Conservation (phyloP, 2,797 vertebrate genomes). For the Ataeniobius toweri region DNA sequence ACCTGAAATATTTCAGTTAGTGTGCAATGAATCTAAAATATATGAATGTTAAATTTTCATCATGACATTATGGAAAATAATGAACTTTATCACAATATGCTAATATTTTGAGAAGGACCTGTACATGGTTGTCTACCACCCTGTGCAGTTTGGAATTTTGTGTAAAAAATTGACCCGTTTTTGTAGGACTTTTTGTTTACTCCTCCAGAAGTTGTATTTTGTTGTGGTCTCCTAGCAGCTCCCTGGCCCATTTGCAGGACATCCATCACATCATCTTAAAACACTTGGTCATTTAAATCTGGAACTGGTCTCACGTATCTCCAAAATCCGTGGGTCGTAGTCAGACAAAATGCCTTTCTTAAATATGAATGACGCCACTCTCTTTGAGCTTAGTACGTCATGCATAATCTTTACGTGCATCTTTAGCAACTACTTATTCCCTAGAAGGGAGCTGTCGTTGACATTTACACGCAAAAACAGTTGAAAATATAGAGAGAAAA, state of each 20-base stretch:
- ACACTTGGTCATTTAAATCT: constrained; percentile 5
- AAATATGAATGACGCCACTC: neutral
- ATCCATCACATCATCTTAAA: neutral
- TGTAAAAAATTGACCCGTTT: neutral
- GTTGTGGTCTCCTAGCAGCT: neutral
- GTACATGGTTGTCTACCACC: neutral
- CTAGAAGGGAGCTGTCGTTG: neutral
- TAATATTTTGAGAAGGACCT: too few relatives aligned
- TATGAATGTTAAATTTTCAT: too few relatives aligned
- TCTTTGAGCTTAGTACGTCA: neutral
- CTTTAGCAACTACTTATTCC: constrained; percentile 17
- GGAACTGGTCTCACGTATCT: neutral
- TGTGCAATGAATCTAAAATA: too few relatives aligned
- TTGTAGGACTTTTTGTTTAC: neutral
- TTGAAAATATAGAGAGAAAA: neutral
- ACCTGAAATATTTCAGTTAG: too few relatives aligned
- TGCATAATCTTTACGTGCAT: neutral
- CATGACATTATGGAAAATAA: too few relatives aligned
- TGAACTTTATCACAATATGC: too few relatives aligned
- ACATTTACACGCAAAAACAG: constrained; percentile 19
- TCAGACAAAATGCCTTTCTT: neutral
- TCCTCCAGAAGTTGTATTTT: neutral
- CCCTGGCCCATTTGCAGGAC: neutral
- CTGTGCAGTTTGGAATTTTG: neutral
- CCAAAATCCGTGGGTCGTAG: neutral